Evolutionary conservation across 2,888 invertebrate genomes (phyloP), one percentile per base, ranked within the genome.

Genomic region (Caenorhabditis sp.): DNA sequence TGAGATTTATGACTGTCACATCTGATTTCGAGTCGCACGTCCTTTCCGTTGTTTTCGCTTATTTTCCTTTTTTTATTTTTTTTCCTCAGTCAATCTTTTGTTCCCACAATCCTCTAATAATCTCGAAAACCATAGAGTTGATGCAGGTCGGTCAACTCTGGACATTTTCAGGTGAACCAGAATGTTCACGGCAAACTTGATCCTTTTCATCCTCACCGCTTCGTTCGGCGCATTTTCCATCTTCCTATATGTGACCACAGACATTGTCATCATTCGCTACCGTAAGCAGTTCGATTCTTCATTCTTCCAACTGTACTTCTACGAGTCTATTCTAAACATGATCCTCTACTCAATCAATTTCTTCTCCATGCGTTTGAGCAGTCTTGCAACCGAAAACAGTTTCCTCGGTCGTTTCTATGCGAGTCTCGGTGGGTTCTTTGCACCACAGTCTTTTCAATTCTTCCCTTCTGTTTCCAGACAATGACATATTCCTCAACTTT

Each of bases 201-300:
- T 40, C 2, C 40, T 13, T 13, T 40, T 13, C 13, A 32, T 32
- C 9, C 32, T 9, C 32, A 32, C 32, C 5, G 32, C 9, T 32
- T 9, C 32, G 32, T 32, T 32, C 32, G 32, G n/a, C n/a, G n/a
- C n/a, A n/a, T n/a, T 50, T 2, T 50, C 58, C 9, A 15, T 60
- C 18, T 20, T 50, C 5, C 35, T 69, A 26, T 58, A 58, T 18
- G 5, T 58, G 11, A 13, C 28, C 35, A 44, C 40, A 1, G 18
- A 18, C 50, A 20, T 60, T 11, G 18, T 60, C 24, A 47, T 69
- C n/a, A n/a, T n/a, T n/a, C n/a, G n/a, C n/a, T n/a, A n/a, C n/a
- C n/a, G n/a, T n/a, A 68, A 69, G 35, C 20, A 13, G 0, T 69
- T 69, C 22, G 60, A 69, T 50, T 69, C 69, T 35, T 69, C 69